These are phyloP conservation scores for Istiophorus platypterus DNA, from an alignment of 2,113 vertebrate genomes.

Conservation along the genomic window DNA sequence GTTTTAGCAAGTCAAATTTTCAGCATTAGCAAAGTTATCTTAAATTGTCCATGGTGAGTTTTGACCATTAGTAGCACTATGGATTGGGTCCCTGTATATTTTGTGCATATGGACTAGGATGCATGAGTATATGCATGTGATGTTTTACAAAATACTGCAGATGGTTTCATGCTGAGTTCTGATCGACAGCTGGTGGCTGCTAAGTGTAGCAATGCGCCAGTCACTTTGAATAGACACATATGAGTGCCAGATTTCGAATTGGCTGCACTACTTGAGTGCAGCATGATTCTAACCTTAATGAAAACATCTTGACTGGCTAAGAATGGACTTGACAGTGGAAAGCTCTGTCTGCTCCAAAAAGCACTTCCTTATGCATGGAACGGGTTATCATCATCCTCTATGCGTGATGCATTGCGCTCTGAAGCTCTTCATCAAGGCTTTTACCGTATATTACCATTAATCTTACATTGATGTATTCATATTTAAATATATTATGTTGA, in stretches of 20 bases:
- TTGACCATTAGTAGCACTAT: neutral
- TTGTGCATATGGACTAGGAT: neutral
- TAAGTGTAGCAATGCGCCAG: neutral
- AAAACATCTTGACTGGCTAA: constrained; percentile 9
- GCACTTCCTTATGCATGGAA: neutral
- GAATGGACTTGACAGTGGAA: neutral
- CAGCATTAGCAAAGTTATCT: neutral
- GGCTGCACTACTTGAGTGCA: neutral
- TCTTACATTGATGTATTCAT: neutral
- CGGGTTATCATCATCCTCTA: neutral
- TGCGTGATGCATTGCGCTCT: neutral
- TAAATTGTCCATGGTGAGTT: neutral
- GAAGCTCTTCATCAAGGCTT: neutral
- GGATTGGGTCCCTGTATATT: neutral
- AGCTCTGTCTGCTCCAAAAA: neutral
- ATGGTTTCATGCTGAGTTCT: no score
- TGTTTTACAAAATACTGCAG: no score
- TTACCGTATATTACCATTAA: neutral
- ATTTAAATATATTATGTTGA: neutral
- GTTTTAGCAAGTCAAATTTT: neutral
- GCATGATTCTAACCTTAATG: neutral
- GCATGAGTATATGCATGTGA: neutral
- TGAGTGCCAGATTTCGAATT: neutral
- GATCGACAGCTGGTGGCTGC: no score
- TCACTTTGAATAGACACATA: constrained; percentile 41